Evolutionary conservation across 2,888 invertebrate species (phyloP).

Genomic region (Sturmia bella): DNA sequence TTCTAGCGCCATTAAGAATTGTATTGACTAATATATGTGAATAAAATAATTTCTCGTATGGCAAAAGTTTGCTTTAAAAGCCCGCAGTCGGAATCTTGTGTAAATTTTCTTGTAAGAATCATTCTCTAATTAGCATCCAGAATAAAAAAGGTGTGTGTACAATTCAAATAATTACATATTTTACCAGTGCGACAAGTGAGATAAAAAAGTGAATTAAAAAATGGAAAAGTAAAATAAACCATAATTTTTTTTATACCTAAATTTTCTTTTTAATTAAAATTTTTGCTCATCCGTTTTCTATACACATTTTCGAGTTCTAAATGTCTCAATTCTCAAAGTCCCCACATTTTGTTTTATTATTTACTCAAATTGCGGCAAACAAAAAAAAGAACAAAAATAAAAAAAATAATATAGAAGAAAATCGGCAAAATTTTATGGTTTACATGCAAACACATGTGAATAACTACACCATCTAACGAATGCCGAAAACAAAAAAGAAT

Average conservation of each 20-base stretch:
- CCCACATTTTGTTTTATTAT: constrained; percentile 49
- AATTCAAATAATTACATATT: constrained; percentile 6
- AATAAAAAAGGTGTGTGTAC: constrained; percentile 66
- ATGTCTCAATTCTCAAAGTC: constrained; percentile 30
- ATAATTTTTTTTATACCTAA: constrained; percentile 1
- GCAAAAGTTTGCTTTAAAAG: constrained; percentile 22
- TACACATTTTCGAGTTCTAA: constrained; percentile 9
- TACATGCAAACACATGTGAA: constrained; percentile 46
- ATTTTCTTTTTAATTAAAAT: neutral
- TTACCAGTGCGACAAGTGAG: constrained; percentile 9
- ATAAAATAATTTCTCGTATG: constrained; percentile 7
- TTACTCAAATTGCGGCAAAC: constrained; percentile 59
- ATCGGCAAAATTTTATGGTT: constrained; percentile 27
- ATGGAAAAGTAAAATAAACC: neutral
- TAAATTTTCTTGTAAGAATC: constrained; percentile 67
- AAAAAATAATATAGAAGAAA: constrained; percentile 25
- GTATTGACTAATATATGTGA: constrained; percentile 24
- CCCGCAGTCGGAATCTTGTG: constrained; percentile 44
- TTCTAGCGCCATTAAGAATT: constrained; percentile 25
- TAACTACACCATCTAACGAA: constrained; percentile 34
- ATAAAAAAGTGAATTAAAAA: neutral
- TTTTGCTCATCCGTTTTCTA: neutral
- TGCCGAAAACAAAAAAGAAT: constrained; percentile 59
- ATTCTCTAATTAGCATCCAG: constrained; percentile 62
- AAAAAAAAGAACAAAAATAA: neutral